Evolutionary conservation across 2,888 invertebrate species (phyloP), one percentile per base, ranked within the genome.

Genomic region (Drosophila paramelanica): DNA sequence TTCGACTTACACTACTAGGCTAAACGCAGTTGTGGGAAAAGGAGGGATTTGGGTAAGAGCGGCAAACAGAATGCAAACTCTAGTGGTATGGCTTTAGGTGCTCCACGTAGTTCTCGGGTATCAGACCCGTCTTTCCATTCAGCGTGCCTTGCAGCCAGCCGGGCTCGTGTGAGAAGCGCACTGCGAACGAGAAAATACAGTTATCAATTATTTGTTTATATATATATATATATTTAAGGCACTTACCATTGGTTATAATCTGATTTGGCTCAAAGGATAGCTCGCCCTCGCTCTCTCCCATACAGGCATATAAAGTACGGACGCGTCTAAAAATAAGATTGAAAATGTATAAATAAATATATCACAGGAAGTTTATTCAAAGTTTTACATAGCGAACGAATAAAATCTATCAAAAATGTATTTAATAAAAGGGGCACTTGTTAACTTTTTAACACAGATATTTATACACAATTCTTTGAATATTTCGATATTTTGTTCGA

Each of bases 241-340:
- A 82, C 81, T 90, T 93, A 98, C 99, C 98, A 94, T 98, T 97
- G 73, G 97, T 97, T 89, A 99, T 98, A 89, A 99, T 98, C 94
- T 98, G 97, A 94, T 99, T 99, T 75, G 99, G 98, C 93, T 98
- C 98, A 94, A 99, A 99, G 31, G 98, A 98, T 81, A 99, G 94
- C 94, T 99, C 99, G 75, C 98, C 97, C 91, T 98, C 98, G 93
- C 98, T 97, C 93, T 98, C 99, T 59, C 98, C 99, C 81, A 98
- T 94, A 92, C 99, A 99, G 55, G 98, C 97, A 93, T 98, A 99
- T 80, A 99, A 93, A 56, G 99, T 99, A 90, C 98, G 94, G 72
- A 98, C 99, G 91, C 97, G 95, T 92, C 96, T 96, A 92, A 0
- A 0, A 57, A 64, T 0, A 0, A 14, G 3, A 51, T 27, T 39